phyloP scores from a whole-genome alignment of 2,113 vertebrate genomes.

The Scomber japonicus region DNA sequence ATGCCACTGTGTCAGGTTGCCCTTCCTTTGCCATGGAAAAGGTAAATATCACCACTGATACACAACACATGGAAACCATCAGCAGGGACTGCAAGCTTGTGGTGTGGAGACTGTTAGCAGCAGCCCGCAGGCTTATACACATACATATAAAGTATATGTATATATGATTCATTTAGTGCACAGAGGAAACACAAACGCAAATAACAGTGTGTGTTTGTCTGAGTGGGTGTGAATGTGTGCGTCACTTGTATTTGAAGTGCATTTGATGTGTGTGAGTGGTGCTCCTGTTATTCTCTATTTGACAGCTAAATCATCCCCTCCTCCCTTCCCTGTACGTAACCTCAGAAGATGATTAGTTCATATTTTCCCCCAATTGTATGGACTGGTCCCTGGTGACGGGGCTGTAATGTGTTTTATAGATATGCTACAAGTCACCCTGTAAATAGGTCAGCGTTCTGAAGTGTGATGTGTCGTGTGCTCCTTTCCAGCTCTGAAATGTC shows the following conservation, averaged over 20 bases:
- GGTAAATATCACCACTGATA: constrained; percentile 59
- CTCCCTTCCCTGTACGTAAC: constrained; percentile 55
- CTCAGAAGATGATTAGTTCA: constrained; percentile 78
- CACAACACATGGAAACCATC: constrained; percentile 79
- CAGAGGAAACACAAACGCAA: constrained; percentile 21
- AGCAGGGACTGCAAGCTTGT: constrained; percentile 58
- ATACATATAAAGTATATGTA: constrained; percentile 39
- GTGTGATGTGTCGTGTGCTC: constrained; percentile 83
- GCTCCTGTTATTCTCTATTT: constrained; percentile 70
- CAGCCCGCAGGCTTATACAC: constrained; percentile 57
- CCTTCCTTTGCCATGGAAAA: constrained; percentile 67
- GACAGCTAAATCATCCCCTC: constrained; percentile 61
- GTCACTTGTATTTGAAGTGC: constrained; percentile 53
- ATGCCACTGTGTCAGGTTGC: constrained; percentile 67
- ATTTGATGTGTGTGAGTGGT: constrained; percentile 59
- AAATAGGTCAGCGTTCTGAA: constrained; percentile 86
- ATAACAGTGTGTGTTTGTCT: constrained; percentile 45
- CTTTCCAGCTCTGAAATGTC: constrained; percentile 81
- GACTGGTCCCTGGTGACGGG: constrained; percentile 62
- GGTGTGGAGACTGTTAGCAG: constrained; percentile 56
- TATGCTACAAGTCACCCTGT: constrained; percentile 81
- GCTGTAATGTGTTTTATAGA: constrained; percentile 82
- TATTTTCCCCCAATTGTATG: constrained; percentile 80
- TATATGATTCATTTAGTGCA: constrained; percentile 24
- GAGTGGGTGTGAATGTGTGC: constrained; percentile 47